Conservation (phyloP, 2,888 invertebrate species). For the Drosophila diplacantha region DNA sequence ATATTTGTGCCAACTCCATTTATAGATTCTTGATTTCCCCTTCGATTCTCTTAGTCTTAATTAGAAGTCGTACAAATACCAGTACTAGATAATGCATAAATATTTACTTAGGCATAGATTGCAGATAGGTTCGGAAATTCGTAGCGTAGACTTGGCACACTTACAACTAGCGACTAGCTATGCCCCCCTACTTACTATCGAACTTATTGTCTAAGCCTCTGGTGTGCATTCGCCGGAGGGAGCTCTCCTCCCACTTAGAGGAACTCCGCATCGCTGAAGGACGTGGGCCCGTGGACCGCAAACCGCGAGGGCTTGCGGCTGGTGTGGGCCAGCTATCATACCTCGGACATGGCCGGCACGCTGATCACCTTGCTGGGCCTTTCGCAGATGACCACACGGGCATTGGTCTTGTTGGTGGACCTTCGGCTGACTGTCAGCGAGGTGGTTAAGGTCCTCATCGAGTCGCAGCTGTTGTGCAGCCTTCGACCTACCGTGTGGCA, state of each 20-base stretch:
- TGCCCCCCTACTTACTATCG: slow-evolving; percentile 51
- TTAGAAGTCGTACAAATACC: slow-evolving; percentile 23
- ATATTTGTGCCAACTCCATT: background rate
- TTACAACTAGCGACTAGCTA: slow-evolving; percentile 24
- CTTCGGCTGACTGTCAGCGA: slow-evolving; percentile 76
- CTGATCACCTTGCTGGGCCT: slow-evolving; percentile 67
- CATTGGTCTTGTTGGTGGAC: slow-evolving; percentile 74
- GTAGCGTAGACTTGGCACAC: slow-evolving; percentile 43
- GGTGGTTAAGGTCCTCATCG: slow-evolving; percentile 77
- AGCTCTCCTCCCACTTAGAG: slow-evolving; percentile 42
- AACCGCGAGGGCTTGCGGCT: slow-evolving; percentile 62
- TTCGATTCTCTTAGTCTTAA: slow-evolving; percentile 1
- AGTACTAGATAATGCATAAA: slow-evolving; percentile 40
- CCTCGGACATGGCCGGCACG: slow-evolving; percentile 76
- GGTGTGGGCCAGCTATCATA: slow-evolving; percentile 75
- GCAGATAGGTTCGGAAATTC: slow-evolving; percentile 52
- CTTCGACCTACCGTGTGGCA: slow-evolving; percentile 76
- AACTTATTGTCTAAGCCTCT: slow-evolving; percentile 71
- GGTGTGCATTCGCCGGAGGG: slow-evolving; percentile 12
- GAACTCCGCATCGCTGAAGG: slow-evolving; percentile 66
- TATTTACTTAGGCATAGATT: slow-evolving; percentile 46
- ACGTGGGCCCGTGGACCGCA: slow-evolving; percentile 60
- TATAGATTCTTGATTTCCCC: background rate
- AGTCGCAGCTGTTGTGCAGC: slow-evolving; percentile 77
- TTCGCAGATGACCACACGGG: slow-evolving; percentile 75